Percentiles rank a stretch among this genome's conserved stretches.
These are phyloP conservation scores for Hoplostethus atlanticus DNA, from an alignment of 2,797 vertebrate species.

Conservation along the genomic window DNA sequence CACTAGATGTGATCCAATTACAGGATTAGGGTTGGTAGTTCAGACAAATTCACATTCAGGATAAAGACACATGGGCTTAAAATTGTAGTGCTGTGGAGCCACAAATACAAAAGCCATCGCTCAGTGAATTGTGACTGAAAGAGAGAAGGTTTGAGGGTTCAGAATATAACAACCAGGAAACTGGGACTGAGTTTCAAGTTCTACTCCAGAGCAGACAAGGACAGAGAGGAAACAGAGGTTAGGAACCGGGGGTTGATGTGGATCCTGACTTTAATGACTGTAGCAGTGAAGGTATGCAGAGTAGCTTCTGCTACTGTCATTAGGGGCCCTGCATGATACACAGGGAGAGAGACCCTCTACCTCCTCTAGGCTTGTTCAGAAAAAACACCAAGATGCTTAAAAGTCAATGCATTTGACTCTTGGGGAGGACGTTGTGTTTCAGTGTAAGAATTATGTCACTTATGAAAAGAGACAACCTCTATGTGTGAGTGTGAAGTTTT, in stretches of 20 bases:
- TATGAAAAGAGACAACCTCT: conserved; percentile 15
- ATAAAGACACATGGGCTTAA: not conserved
- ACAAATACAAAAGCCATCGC: not conserved
- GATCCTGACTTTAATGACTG: conserved; percentile 73
- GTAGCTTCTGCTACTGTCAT: conserved; percentile 82
- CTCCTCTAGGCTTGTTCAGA: conserved; percentile 46
- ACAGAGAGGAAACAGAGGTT: conserved; percentile 56
- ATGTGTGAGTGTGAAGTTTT: conserved; percentile 9
- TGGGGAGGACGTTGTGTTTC: conserved; percentile 7
- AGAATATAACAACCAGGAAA: not conserved
- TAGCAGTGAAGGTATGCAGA: conserved; percentile 82
- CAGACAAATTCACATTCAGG: not conserved
- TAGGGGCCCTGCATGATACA: conserved; percentile 74
- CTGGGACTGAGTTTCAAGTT: conserved; percentile 4
- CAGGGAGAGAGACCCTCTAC: conserved; percentile 48
- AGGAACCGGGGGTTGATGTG: conserved; percentile 40
- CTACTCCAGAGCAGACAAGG: conserved; percentile 35
- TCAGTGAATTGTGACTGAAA: not conserved
- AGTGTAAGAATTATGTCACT: conserved; percentile 9
- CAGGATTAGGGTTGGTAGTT: not conserved
- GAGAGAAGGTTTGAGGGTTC: not conserved
- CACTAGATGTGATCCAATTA: too few relatives aligned
- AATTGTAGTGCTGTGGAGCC: not conserved
- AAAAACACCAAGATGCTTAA: conserved; percentile 7
- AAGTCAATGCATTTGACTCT: conserved; percentile 41